Evolutionary conservation across 2,888 invertebrate genomes (phyloP).

Genomic region (Criorhina ranunculi): DNA sequence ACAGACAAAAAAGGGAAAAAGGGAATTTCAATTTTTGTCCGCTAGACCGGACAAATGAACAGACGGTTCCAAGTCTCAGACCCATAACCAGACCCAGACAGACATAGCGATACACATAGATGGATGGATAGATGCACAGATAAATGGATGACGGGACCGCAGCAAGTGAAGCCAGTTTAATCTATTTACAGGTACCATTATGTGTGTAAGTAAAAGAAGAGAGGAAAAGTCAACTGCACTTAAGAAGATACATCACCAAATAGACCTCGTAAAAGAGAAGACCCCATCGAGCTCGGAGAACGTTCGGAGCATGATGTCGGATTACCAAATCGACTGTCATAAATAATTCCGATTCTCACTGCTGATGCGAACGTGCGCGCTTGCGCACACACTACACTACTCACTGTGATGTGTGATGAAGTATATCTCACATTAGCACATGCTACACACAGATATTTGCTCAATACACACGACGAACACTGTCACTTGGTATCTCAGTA

Average conservation of each 20-base stretch:
- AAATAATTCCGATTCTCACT: conserved; percentile 60
- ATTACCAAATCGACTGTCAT: conserved; percentile 60
- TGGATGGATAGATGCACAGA: conserved; percentile 63
- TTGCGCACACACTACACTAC: conserved; percentile 30
- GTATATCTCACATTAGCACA: conserved; percentile 70
- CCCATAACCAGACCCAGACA: conserved; percentile 54
- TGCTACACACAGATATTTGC: conserved; percentile 51
- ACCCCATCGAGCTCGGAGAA: neutral
- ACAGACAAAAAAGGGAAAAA: conserved; percentile 10
- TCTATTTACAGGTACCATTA: conserved; percentile 75
- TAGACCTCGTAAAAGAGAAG: conserved; percentile 35
- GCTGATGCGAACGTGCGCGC: conserved; percentile 25
- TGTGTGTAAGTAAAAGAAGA: conserved; percentile 35
- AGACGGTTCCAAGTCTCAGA: conserved; percentile 52
- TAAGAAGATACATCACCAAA: conserved; percentile 68
- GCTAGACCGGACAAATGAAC: conserved; percentile 69
- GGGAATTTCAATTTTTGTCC: conserved; percentile 69
- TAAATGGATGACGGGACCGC: conserved; percentile 60
- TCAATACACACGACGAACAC: conserved; percentile 13
- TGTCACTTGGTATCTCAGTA: conserved; percentile 53
- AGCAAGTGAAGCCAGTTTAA: conserved; percentile 71
- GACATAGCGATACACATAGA: conserved; percentile 54
- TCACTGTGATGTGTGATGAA: conserved; percentile 42
- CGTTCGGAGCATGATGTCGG: conserved; percentile 36
- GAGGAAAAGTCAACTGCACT: conserved; percentile 60